Percentiles rank a stretch among this genome's conserved stretches.
phyloP scores from a whole-genome alignment of 2,113 vertebrate species.

The Laticauda laticaudata region DNA sequence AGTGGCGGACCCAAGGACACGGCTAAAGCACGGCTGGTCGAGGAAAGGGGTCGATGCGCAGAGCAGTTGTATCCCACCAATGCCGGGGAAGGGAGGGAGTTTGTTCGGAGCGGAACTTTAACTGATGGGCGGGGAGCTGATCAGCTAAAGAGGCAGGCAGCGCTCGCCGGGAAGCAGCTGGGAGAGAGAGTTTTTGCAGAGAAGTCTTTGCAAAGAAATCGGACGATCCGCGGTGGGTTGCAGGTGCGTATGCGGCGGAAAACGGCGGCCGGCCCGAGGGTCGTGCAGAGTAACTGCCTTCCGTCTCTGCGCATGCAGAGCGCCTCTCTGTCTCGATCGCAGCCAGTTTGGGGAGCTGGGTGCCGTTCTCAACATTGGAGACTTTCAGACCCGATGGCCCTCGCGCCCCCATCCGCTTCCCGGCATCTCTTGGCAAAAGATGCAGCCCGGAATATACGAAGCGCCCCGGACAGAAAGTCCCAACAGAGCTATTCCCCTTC shows the following conservation, averaged over 20 bases:
- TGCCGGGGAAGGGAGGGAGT: too few species aligned
- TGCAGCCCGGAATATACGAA: neutral
- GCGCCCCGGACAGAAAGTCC: too few species aligned
- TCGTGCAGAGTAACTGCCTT: neutral
- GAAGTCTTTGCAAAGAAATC: neutral
- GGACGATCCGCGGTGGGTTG: neutral
- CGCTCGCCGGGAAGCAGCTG: neutral
- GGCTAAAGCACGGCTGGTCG: too few species aligned
- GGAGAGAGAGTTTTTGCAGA: neutral
- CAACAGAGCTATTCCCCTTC: neutral
- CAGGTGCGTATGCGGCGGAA: neutral
- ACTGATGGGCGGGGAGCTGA: neutral
- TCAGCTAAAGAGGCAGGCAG: neutral
- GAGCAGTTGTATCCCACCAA: neutral
- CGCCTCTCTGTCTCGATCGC: neutral
- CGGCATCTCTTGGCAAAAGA: neutral
- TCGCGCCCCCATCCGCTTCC: too few species aligned
- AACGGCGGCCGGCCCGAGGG: neutral
- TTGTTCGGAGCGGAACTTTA: neutral
- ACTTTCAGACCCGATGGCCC: neutral
- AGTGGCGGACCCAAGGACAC: neutral
- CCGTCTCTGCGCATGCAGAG: neutral
- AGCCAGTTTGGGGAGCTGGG: neutral
- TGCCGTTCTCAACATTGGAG: neutral
- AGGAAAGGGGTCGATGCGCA: neutral